A percentile compares a stretch with the other conserved stretches of the same genome.
phyloP scores from a whole-genome alignment of 2,113 vertebrate genomes.

The Melanerpes formicivorus region DNA sequence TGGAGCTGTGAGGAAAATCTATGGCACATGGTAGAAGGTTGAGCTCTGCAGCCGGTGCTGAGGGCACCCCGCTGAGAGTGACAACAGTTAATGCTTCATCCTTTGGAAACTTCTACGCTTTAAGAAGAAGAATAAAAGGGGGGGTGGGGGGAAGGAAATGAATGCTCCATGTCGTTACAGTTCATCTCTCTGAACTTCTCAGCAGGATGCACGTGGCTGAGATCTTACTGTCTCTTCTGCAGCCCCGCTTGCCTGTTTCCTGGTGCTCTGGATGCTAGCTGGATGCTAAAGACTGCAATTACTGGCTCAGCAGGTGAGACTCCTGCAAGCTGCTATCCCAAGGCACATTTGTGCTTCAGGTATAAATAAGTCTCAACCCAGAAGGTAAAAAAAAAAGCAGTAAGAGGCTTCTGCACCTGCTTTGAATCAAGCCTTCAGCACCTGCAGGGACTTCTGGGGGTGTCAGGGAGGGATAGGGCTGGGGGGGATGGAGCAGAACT shows the following conservation, averaged over 20 bases:
- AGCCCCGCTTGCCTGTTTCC: not conserved
- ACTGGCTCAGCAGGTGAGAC: constrained; percentile 9
- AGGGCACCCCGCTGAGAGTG: not conserved
- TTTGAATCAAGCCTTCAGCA: not conserved
- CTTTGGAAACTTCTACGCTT: not conserved
- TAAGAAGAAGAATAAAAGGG: not conserved
- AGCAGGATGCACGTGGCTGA: not conserved
- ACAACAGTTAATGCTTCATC: not conserved
- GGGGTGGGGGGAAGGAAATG: not conserved
- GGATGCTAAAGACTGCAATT: constrained; percentile 19
- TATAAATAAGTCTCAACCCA: not conserved
- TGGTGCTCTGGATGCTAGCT: not conserved
- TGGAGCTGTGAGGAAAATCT: not conserved
- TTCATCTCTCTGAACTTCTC: not conserved
- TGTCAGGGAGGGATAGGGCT: no score
- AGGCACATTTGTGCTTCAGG: not conserved
- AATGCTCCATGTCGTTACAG: not conserved
- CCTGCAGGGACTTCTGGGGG: no score
- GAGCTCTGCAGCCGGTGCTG: not conserved
- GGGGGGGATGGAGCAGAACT: no score
- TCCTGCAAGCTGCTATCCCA: not conserved
- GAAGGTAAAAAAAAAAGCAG: not conserved
- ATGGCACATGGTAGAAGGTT: not conserved
- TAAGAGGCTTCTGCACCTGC: not conserved
- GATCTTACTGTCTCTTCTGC: not conserved